Evolutionary conservation across 2,888 invertebrate species (phyloP).

Genomic region (Cybosia mesomella): DNA sequence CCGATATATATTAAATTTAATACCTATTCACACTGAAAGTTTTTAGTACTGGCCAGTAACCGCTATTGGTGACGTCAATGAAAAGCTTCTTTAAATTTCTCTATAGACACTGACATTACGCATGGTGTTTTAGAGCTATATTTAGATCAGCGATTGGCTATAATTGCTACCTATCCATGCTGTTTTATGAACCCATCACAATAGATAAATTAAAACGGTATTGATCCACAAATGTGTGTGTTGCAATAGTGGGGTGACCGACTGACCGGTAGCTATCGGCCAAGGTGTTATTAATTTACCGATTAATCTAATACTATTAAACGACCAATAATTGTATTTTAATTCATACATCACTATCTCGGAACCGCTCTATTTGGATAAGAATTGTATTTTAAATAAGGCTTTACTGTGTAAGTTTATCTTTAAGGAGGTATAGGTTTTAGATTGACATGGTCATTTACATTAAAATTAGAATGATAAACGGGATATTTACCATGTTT

Average conservation of each 20-base stretch:
- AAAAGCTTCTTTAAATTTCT: slow-evolving; percentile 1
- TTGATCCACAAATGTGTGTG: not conserved
- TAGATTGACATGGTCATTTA: too few relatives aligned
- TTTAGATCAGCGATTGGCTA: not conserved
- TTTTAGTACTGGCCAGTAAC: not conserved
- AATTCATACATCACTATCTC: not conserved
- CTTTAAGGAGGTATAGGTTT: too few relatives aligned
- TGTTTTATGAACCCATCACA: not conserved
- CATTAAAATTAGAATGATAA: too few relatives aligned
- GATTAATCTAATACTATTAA: not conserved
- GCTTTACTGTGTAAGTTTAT: too few relatives aligned
- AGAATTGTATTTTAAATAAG: too few relatives aligned
- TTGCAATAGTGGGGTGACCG: not conserved
- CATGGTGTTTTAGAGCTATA: not conserved
- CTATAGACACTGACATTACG: not conserved
- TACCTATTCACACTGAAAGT: not conserved
- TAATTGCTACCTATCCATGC: not conserved
- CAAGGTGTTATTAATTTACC: not conserved
- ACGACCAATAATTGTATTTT: not conserved
- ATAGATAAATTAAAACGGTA: not conserved
- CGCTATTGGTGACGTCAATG: not conserved
- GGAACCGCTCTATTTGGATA: not conserved
- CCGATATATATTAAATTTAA: not conserved
- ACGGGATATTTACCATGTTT: too few relatives aligned
- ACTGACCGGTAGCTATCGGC: not conserved